These are phyloP conservation scores for Trachelus iudaicus DNA, from an alignment of 2,888 invertebrate genomes.

Conservation along the genomic window DNA sequence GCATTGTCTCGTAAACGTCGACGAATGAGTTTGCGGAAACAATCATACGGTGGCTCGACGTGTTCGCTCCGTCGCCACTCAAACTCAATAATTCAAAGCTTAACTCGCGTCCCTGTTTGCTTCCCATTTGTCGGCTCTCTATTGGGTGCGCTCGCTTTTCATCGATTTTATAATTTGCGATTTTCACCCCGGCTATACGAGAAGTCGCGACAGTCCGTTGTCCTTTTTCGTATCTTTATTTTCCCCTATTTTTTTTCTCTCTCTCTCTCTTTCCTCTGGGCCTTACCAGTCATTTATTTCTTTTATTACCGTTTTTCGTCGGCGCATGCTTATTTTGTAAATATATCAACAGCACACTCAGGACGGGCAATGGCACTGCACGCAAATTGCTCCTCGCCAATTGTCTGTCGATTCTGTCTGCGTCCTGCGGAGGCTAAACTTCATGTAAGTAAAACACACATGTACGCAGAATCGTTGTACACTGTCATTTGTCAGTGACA, in stretches of 20 bases:
- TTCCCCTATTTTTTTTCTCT: not conserved
- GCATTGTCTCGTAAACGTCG: not conserved
- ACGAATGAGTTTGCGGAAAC: not conserved
- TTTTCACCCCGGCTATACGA: not conserved
- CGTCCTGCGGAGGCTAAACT: not conserved
- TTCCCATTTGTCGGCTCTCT: not conserved
- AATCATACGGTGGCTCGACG: not conserved
- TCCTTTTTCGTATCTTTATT: not conserved
- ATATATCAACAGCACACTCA: not conserved
- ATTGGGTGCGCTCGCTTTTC: not conserved
- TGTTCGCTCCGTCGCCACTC: not conserved
- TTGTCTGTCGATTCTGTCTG: not conserved
- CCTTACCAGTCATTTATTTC: constrained; percentile 9
- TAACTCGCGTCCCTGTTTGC: not conserved
- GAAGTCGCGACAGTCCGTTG: not conserved
- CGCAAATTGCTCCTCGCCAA: not conserved
- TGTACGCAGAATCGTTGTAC: not conserved
- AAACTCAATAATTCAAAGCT: not conserved
- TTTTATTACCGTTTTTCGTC: constrained; percentile 13
- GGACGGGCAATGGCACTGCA: not conserved
- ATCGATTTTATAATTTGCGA: not conserved
- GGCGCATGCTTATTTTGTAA: not conserved
- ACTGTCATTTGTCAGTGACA: not conserved
- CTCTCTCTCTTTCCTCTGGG: not conserved
- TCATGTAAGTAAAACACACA: not conserved